A percentile compares a stretch with the other conserved stretches of the same genome.
Conservation (phyloP, 2,113 vertebrate genomes). For the Rhineura floridana region DNA sequence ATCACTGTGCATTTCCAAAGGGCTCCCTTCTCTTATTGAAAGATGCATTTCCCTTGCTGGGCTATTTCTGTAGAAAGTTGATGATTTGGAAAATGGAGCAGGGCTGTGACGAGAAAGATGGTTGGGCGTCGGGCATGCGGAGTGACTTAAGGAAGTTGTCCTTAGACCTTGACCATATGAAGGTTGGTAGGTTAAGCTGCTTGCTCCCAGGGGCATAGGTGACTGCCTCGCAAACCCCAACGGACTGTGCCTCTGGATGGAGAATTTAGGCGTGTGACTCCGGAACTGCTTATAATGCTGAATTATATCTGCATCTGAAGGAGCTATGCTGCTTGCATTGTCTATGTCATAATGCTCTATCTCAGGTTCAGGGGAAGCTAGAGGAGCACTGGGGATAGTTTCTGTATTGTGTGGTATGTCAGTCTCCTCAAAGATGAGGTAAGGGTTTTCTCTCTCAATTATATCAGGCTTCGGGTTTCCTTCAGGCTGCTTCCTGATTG, state of each 20-base stretch:
- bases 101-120: constrained; percentile 93
- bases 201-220: constrained; percentile 89
- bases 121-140: constrained; percentile 89
- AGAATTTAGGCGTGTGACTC: constrained; percentile 95
- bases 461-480: constrained; percentile 98
- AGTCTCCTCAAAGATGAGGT: constrained; percentile 95
- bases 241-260: constrained; percentile 95
- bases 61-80: constrained; percentile 91
- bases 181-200: constrained; percentile 92
- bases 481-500: constrained; percentile 93
- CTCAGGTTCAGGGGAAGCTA: constrained; percentile 87
- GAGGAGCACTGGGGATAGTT: constrained; percentile 87
- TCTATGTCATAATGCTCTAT: constrained; percentile 98
- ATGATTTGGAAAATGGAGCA: constrained; percentile 90
- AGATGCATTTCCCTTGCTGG: constrained; percentile 92
- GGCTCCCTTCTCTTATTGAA: constrained; percentile 87
- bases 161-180: constrained; percentile 87
- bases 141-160: constrained; percentile 89
- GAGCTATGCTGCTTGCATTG: constrained; percentile 97
- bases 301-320: constrained; percentile 94
- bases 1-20: constrained; percentile 86
- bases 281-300: constrained; percentile 98
- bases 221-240: constrained; percentile 95
- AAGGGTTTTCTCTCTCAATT: constrained; percentile 96
- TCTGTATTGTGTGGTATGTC: constrained; percentile 85